These are phyloP conservation scores for Bufotes viridis DNA, from an alignment of 2,797 vertebrate species.

Conservation along the genomic window DNA sequence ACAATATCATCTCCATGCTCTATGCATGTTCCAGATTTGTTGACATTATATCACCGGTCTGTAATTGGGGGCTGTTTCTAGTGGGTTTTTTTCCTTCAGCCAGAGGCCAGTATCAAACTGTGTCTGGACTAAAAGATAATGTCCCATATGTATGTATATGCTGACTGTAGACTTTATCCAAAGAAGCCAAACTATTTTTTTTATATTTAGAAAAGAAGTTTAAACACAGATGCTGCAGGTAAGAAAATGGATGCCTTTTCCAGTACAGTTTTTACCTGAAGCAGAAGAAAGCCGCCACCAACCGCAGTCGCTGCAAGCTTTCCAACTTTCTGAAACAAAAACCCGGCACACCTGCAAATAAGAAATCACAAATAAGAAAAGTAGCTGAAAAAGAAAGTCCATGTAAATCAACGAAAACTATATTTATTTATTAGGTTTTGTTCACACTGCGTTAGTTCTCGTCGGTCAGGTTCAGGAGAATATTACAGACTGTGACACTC, in stretches of 20 bases:
- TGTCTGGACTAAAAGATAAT: not conserved
- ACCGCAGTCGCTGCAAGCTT: constrained; percentile 96
- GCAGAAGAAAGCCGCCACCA: constrained; percentile 94
- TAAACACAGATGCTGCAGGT: not conserved
- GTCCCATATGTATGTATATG: not conserved
- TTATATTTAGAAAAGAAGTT: not conserved
- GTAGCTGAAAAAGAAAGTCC: not conserved
- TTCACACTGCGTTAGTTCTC: not conserved
- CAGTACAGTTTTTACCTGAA: constrained; percentile 82
- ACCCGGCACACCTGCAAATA: constrained; percentile 92
- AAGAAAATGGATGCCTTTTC: not conserved
- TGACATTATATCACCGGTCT: too few species aligned
- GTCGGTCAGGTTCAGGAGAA: too few species aligned
- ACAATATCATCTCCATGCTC: too few species aligned
- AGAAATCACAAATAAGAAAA: constrained; percentile 21
- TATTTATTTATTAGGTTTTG: not conserved
- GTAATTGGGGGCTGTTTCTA: not conserved
- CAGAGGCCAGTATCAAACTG: not conserved
- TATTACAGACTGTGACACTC: too few species aligned
- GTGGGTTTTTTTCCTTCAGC: not conserved
- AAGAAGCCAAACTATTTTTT: not conserved
- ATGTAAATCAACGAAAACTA: not conserved
- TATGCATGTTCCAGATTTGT: too few species aligned
- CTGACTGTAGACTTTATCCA: not conserved
- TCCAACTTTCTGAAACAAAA: constrained; percentile 97